A percentile compares a stretch with the other conserved stretches of the same genome.
Evolutionary conservation across 2,797 vertebrate genomes (phyloP).

Genomic region (Coracias cyanogaster): DNA sequence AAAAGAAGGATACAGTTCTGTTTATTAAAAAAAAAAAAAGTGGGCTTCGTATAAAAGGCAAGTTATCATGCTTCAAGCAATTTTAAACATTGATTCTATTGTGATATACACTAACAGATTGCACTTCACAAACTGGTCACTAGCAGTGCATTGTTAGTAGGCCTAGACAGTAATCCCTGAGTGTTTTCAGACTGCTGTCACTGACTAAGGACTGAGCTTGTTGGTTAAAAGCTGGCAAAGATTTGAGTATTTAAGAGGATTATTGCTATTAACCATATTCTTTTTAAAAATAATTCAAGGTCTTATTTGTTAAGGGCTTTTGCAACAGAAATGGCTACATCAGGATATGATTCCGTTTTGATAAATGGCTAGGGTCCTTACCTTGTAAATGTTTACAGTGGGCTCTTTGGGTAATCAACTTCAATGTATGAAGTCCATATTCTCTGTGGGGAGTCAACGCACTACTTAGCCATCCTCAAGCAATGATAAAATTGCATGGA

Average conservation of each 20-base stretch:
- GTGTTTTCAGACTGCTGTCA: constrained; percentile 57
- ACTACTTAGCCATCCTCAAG: not conserved
- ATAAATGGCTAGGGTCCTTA: constrained; percentile 12
- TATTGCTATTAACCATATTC: constrained; percentile 77
- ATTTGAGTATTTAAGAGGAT: constrained; percentile 80
- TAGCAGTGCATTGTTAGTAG: constrained; percentile 76
- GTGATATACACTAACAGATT: constrained; percentile 76
- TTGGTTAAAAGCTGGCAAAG: constrained; percentile 81
- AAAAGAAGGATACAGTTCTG: constrained; percentile 64
- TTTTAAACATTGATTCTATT: constrained; percentile 75
- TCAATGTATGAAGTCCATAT: not conserved
- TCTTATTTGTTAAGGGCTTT: constrained; percentile 67
- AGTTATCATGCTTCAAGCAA: constrained; percentile 65
- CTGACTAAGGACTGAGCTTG: constrained; percentile 78
- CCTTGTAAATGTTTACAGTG: not conserved
- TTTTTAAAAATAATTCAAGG: constrained; percentile 57
- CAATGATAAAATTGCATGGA: not conserved
- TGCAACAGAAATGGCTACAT: constrained; percentile 54
- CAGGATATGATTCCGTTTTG: constrained; percentile 6
- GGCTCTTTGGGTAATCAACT: not conserved
- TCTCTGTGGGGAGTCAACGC: not conserved
- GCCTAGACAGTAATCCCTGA: constrained; percentile 75
- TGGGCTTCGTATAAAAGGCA: constrained; percentile 14
- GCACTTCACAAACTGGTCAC: constrained; percentile 78
- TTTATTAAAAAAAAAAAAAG: constrained; percentile 37